Evolutionary conservation across 2,888 invertebrate genomes (phyloP), one percentile per base, ranked within the genome.

Genomic region (Chymomyza procnemis): DNA sequence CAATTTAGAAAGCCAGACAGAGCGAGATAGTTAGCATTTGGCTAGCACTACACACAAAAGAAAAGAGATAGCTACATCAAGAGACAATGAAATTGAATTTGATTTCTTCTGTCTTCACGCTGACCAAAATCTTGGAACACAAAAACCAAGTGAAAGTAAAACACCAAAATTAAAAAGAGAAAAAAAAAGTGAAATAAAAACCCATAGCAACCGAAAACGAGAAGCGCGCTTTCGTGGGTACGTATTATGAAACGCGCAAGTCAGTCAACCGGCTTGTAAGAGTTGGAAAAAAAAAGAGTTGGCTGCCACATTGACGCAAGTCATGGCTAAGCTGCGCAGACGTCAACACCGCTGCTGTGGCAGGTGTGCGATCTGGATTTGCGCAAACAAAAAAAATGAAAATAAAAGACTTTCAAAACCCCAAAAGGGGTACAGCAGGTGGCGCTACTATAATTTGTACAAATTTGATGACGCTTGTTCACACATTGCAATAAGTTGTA

Each of bases 221-320:
- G 16, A 21, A 54, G 19, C 16, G 71, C 75, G 84, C 87, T 86
- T 81, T 86, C 87, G 69, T 79, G 82, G 85, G 82, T 26, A 6
- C 26, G 62, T 86, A 85, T 81, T 81, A 81, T 85, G 81, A 81
- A 81, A 81, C 85, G 82, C 73, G 82, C 73, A 74, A 86, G 78
- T 79, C 78, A 82, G 69, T 84, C 82, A 81, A 81, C 69, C 85
- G 67, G 55, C 72, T 64, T 48, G 52, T 48, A 52, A 59, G 34
- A 12, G 52, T 50, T 22, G 8, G 21, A 6, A 18, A 5, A 54
- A 48, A 22, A n/a, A 6, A 47, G 55, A 47, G 52, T 5, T 12
- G 1, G 47, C 57, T 14, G 18, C 30, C 30, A 16, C n/a, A 18
- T 34, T 16, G 34, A 57, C 19, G 30, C 58, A 58, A 34, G 58